Conservation (phyloP, 2,113 vertebrate species). For the Microtus richardsoni region DNA sequence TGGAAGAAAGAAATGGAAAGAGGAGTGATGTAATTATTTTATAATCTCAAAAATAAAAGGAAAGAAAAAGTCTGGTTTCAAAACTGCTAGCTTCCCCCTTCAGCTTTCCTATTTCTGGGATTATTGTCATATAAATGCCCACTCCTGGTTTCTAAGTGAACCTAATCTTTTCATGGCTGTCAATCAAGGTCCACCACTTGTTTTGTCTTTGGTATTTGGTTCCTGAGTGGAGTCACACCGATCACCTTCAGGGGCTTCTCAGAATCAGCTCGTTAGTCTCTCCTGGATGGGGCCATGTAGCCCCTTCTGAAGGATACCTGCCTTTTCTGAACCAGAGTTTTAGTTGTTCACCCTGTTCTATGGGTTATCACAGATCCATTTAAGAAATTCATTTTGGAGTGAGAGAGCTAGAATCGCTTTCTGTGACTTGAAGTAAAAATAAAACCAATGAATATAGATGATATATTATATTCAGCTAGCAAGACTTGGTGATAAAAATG, state of each 20-base stretch:
- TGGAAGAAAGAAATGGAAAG: no score
- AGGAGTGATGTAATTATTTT: not conserved
- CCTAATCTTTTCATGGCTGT: not conserved
- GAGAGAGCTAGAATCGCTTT: slow-evolving; percentile 17
- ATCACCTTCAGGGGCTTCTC: not conserved
- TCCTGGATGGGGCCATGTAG: not conserved
- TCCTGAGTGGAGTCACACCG: not conserved
- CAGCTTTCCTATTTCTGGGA: not conserved
- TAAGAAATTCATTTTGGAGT: slow-evolving; percentile 39
- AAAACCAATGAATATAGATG: slow-evolving; percentile 53
- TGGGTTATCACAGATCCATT: not conserved
- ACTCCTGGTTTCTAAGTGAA: not conserved
- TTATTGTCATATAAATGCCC: no score
- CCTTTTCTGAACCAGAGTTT: slow-evolving; percentile 1
- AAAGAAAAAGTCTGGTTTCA: not conserved
- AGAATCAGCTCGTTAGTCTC: not conserved
- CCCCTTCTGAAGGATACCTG: not conserved
- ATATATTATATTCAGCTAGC: not conserved
- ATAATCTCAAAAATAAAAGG: not conserved
- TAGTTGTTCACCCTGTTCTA: not conserved
- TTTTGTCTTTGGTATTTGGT: not conserved
- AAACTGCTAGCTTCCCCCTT: not conserved
- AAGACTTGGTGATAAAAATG: slow-evolving; percentile 55
- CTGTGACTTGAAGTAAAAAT: slow-evolving; percentile 33
- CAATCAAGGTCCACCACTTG: not conserved